Base-by-base conservation (phyloP, 92 coral and sea anemone species). In the Phenganax stokvisi region DNA sequence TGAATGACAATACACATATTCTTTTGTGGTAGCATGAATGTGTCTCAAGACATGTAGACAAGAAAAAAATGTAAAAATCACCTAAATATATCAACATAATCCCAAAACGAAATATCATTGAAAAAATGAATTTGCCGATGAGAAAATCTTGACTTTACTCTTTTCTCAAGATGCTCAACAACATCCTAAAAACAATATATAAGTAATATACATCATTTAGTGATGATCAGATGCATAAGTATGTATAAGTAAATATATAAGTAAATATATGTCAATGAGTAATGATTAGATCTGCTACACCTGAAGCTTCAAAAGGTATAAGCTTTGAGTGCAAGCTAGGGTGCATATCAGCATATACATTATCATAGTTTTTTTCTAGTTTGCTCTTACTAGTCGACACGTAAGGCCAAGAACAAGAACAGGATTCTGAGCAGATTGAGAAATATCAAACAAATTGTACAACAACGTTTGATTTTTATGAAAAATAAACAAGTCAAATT, bases 41-140 rank as follows among this genome's bases (percentile, higher is more conserved):
- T 37, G 5, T 37, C 47, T 37, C 47, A 37, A 52, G 15, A 73
- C 12, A 29, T 11, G 52, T 8, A 27, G 6, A 6, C 11, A 15
- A 25, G 79, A 4, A 37, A 57, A 37, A 57, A 30, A 79, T 29
- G 37, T 12, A 52, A 73, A 11, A 59, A 74, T 25, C 75, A 93
- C 98, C 93, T 94, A 56, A 88, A 83, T 64, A 94, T 89, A 82
- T 88, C 89, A 72, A 91, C 56, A 72, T 94, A 94, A 75, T 94
- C 97, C 80, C 88, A 94, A 85, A 94, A 94, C 68, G 89, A 85
- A 63, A 77, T 80, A 4, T 93, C 86, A 72, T 90, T 91, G 80
- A 94, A 94, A 4, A 94, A 85, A 83, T 94, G 97, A n/a, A 94
- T 91, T 88, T 94, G 98, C 3, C 98, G 90, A 85, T 94, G 98